A percentile compares a stretch with the other conserved stretches of the same genome.
These are phyloP conservation scores for Clarias laeviceps DNA, from an alignment of 2,797 vertebrate species.

Conservation along the genomic window DNA sequence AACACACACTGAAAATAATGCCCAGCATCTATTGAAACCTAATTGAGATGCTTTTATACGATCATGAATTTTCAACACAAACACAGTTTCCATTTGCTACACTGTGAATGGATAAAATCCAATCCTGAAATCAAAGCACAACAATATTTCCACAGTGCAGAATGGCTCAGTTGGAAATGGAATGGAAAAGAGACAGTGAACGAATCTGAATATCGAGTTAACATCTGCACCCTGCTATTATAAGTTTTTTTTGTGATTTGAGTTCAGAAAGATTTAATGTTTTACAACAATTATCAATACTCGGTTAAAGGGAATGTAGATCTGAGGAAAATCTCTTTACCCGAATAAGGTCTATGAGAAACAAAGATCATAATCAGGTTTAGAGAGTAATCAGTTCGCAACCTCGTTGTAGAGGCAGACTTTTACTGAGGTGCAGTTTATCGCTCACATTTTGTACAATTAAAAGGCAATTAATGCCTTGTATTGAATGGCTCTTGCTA, in stretches of 20 bases:
- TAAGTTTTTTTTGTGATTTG: background rate
- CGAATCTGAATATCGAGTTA: background rate
- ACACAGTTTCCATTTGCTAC: background rate
- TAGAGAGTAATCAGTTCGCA: background rate
- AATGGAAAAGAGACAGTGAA: too few species aligned
- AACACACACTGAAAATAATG: constrained; percentile 1
- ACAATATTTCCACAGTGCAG: background rate
- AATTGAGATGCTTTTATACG: background rate
- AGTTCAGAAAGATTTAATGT: background rate
- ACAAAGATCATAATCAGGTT: background rate
- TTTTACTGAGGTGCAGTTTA: constrained; percentile 46
- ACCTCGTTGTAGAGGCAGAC: constrained; percentile 20
- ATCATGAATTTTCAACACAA: background rate
- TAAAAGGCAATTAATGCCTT: constrained; percentile 52
- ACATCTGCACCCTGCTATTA: background rate
- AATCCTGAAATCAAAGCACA: constrained; percentile 8
- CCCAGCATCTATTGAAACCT: background rate
- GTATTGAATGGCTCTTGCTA: constrained; percentile 42
- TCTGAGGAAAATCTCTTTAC: background rate
- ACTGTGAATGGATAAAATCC: background rate
- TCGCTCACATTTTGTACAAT: constrained; percentile 47
- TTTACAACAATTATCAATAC: background rate
- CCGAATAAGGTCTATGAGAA: background rate
- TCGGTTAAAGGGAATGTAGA: background rate
- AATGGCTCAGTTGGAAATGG: background rate